Base-by-base conservation (phyloP, 1,140 invertebrate species). In the Lepidurus arcticus region DNA sequence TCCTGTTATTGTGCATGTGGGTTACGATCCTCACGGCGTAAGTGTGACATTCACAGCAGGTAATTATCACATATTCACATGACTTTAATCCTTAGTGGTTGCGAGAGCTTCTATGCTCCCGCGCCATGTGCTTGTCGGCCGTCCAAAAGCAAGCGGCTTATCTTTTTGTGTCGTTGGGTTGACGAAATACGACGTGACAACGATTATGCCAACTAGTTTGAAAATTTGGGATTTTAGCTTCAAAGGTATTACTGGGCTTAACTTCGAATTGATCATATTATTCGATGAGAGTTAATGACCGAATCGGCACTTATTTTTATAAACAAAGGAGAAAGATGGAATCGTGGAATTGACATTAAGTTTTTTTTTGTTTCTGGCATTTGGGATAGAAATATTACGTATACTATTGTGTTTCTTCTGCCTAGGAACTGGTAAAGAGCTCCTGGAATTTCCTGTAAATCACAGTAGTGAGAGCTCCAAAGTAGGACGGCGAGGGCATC, bases 11-110 rank as follows among this genome's bases (percentile, higher is more conserved):
- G 84, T 92, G 84, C 88, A 88, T 85, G 88, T 91, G 82, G 91
- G 91, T 82, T 92, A 92, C 85, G 91, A 92, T 85, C 91, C 91
- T 65, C 91, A 92, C 85, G 91, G 91, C 82, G 86, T 92, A 80
- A 91, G 89, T 85, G 85, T 92, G 81, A 90, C 90, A 86, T 86
- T 92, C 82, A 86, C 89, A 79, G 83, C 86, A 85, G 86, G 88
- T 88, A 87, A 84, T 82, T 83, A 81, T 47, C 73, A 21, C 47
- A 53, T 81, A 11, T 21, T 43, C 26, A 21, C 75, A 73, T 79
- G 11, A 43, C 45, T 73, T 26, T 78, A 76, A 44, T 79, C 76
- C 44, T 77, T 21, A 45, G 74, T 21, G 21, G 80, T 16, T 79
- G 53, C 16, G 76, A 76, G n/a, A 75, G n/a, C 74, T 26, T 5